Percentiles rank a stretch among this genome's conserved stretches.
phyloP scores from a whole-genome alignment of 2,797 vertebrate species.

The Pogonophryne albipinna region DNA sequence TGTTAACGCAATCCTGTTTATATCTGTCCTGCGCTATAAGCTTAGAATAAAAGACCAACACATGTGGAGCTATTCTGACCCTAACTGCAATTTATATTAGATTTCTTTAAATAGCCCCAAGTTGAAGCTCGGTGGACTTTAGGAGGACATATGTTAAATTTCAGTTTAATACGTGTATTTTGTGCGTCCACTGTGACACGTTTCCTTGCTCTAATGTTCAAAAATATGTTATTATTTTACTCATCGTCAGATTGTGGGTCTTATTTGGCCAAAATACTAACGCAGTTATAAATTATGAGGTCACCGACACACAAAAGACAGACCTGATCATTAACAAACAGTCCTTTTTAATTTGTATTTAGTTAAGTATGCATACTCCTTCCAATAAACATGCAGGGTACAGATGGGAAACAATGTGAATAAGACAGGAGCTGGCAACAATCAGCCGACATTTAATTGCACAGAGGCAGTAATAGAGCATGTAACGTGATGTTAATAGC shows the following conservation, averaged over 20 bases:
- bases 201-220: too few species aligned
- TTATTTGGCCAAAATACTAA: background rate
- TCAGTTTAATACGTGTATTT: too few species aligned
- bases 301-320: background rate
- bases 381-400: background rate
- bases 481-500: conserved; percentile 21
- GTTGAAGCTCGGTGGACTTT: too few species aligned
- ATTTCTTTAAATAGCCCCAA: too few species aligned
- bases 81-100: too few species aligned
- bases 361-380: background rate
- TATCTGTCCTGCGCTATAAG: background rate
- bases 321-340: background rate
- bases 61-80: background rate
- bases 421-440: background rate
- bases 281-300: background rate
- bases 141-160: too few species aligned
- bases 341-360: background rate
- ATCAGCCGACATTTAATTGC: background rate
- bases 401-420: background rate
- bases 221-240: too few species aligned
- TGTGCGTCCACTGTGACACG: too few species aligned
- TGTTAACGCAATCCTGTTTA: background rate
- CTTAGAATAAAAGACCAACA: background rate
- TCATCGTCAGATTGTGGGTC: too few species aligned
- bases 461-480: conserved; percentile 1